Evolutionary conservation across 35 echinoderm and acorn worm species (phyloP).

Genomic region (Holothuria glaberrima): DNA sequence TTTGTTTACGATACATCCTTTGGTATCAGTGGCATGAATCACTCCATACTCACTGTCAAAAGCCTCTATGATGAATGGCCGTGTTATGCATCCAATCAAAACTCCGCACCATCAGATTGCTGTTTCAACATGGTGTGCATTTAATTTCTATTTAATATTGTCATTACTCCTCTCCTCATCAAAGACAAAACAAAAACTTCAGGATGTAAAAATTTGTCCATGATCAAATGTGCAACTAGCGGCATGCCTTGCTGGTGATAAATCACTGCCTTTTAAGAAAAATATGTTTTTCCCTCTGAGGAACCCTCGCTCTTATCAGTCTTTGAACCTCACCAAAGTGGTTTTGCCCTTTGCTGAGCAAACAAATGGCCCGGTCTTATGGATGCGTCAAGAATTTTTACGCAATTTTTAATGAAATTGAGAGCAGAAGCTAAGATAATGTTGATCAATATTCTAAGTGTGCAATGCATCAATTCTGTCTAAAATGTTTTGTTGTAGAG

Average conservation of each 20-base stretch:
- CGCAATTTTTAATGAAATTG: constrained; percentile 57
- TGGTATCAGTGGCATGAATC: constrained; percentile 39
- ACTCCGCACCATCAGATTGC: constrained; percentile 14
- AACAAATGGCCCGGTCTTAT: constrained; percentile 29
- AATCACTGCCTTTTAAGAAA: constrained; percentile 52
- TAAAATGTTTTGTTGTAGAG: not conserved
- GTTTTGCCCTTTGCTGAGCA: constrained; percentile 61
- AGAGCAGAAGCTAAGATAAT: constrained; percentile 49
- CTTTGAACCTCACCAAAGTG: constrained; percentile 58
- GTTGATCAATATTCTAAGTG: constrained; percentile 52
- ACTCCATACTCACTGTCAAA: constrained; percentile 2
- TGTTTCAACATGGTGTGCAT: not conserved
- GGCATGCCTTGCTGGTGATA: constrained; percentile 45
- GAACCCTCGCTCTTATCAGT: not conserved
- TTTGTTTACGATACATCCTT: constrained; percentile 50
- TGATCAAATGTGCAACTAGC: constrained; percentile 34
- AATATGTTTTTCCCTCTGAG: constrained; percentile 38
- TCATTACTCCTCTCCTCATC: not conserved
- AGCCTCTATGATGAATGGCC: constrained; percentile 29
- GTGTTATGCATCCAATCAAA: constrained; percentile 50
- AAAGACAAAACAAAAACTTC: constrained; percentile 18
- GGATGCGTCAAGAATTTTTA: constrained; percentile 17
- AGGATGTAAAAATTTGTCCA: constrained; percentile 46
- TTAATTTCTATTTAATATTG: no score
- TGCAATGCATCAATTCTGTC: constrained; percentile 46